Conservation (phyloP, 2,888 invertebrate species). For the Parnassius apollo region DNA sequence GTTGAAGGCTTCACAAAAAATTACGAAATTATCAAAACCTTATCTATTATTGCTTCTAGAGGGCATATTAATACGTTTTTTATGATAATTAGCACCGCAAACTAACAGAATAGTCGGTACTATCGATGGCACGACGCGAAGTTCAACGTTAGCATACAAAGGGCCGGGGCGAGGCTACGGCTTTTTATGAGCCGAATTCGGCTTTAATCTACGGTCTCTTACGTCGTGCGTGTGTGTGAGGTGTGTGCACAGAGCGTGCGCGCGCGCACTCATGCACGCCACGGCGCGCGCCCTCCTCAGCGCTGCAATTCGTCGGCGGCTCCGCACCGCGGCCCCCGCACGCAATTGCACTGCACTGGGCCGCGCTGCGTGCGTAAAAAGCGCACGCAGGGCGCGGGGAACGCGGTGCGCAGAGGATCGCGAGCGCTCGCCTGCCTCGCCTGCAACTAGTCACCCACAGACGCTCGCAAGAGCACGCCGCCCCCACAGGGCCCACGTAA, state of each 20-base stretch:
- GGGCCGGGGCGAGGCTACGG: constrained; percentile 60
- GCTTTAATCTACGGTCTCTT: constrained; percentile 64
- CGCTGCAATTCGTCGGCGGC: constrained; percentile 78
- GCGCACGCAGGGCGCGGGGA: constrained; percentile 74
- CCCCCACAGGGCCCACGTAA: constrained; percentile 67
- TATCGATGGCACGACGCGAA: constrained; percentile 58
- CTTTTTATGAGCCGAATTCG: constrained; percentile 73
- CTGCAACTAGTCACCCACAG: constrained; percentile 64
- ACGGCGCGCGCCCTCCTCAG: constrained; percentile 65
- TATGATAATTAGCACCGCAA: constrained; percentile 52
- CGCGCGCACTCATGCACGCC: constrained; percentile 71
- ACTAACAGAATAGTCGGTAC: constrained; percentile 54
- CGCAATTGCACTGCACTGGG: constrained; percentile 79
- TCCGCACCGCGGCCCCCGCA: constrained; percentile 59
- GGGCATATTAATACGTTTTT: constrained; percentile 55
- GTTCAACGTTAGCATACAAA: constrained; percentile 73
- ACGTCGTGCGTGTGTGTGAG: constrained; percentile 34
- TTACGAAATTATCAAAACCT: constrained; percentile 28
- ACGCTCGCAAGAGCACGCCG: constrained; percentile 75
- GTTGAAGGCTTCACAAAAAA: constrained; percentile 12
- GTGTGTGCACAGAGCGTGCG: constrained; percentile 36
- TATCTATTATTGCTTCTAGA: constrained; percentile 46
- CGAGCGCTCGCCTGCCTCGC: constrained; percentile 53
- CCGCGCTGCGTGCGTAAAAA: constrained; percentile 77
- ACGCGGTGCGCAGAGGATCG: constrained; percentile 51